phyloP scores from a whole-genome alignment of 2,888 invertebrate species.

The Spilarctia lutea region DNA sequence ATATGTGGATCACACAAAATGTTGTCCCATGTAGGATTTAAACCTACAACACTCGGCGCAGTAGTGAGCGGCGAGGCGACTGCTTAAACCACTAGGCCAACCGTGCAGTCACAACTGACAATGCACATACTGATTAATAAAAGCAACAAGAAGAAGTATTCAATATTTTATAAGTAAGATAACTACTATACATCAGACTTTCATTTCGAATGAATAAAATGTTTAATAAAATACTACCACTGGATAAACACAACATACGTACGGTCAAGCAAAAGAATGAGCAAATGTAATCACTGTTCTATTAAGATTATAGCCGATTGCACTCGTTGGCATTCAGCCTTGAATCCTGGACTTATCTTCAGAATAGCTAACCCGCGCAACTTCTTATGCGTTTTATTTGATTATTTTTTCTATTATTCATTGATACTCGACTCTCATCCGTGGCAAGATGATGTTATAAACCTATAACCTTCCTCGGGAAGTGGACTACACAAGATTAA shows the following conservation, averaged over 20 bases:
- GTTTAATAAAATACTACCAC: background rate
- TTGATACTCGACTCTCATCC: background rate
- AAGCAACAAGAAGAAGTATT: background rate
- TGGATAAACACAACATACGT: slow-evolving; percentile 10
- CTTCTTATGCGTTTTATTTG: background rate
- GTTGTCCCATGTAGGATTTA: too few relatives aligned
- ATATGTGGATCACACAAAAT: too few relatives aligned
- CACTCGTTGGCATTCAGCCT: slow-evolving; percentile 29
- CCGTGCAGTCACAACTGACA: too few relatives aligned
- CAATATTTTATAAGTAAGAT: background rate
- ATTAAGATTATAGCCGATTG: slow-evolving; percentile 40
- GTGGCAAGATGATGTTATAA: background rate
- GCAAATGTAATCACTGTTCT: slow-evolving; percentile 37
- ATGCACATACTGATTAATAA: background rate
- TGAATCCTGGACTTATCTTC: slow-evolving; percentile 37
- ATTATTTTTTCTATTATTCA: background rate
- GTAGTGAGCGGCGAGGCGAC: too few relatives aligned
- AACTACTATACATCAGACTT: background rate
- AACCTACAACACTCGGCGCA: too few relatives aligned
- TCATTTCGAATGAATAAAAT: slow-evolving; percentile 11
- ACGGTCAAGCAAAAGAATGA: slow-evolving; percentile 27
- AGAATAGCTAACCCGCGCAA: slow-evolving; percentile 1
- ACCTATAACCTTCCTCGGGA: background rate
- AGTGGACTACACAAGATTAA: background rate
- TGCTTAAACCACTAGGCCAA: too few relatives aligned